Percentiles rank a stretch among this genome's conserved stretches.
phyloP scores from a whole-genome alignment of 1,140 invertebrate species.

The Scaptomyza hsui region DNA sequence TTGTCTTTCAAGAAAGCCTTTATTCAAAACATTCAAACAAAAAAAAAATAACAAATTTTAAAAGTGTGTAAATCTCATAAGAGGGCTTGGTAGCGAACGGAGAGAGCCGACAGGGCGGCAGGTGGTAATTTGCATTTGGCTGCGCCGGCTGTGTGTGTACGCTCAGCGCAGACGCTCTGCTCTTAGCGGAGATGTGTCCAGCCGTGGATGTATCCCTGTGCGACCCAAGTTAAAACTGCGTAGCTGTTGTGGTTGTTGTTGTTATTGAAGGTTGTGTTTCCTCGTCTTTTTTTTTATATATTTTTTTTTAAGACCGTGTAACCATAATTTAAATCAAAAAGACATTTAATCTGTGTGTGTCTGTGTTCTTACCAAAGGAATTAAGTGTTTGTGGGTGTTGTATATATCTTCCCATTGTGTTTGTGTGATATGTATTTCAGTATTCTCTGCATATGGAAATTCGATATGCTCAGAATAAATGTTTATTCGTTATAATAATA shows the following conservation, averaged over 20 bases:
- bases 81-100: not conserved
- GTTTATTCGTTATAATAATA: no score
- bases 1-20: not conserved
- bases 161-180: constrained; percentile 42
- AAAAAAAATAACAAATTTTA: not conserved
- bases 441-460: no score
- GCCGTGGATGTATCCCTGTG: constrained; percentile 76
- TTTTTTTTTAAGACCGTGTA: constrained; percentile 13
- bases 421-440: no score
- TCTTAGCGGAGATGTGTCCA: constrained; percentile 55
- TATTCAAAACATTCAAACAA: constrained; percentile 1
- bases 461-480: no score
- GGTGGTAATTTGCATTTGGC: constrained; percentile 48
- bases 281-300: constrained; percentile 19
- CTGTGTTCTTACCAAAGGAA: not conserved
- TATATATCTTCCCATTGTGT: no score
- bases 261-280: constrained; percentile 22
- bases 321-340: not conserved
- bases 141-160: constrained; percentile 45
- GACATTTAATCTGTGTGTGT: not conserved
- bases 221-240: constrained; percentile 39
- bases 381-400: not conserved
- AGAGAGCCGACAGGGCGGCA: constrained; percentile 1
- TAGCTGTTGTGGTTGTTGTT: constrained; percentile 29
- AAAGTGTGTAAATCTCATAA: constrained; percentile 17